Evolutionary conservation across 1,140 invertebrate genomes (phyloP).

Genomic region (Panulirus ornatus): DNA sequence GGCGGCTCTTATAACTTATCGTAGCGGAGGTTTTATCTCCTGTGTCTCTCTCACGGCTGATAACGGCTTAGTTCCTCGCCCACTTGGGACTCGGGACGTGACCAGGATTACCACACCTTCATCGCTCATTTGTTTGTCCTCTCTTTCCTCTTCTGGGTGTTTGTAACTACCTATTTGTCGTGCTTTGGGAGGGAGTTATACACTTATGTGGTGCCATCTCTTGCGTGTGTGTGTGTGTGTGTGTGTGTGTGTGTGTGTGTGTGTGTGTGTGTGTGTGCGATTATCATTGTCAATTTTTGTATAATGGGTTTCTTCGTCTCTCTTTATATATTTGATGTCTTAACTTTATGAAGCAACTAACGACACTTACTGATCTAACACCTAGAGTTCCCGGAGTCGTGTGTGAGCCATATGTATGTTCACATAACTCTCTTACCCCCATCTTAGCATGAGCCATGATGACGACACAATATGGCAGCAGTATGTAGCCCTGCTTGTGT

Average conservation of each 20-base stretch:
- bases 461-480: no score
- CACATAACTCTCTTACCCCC: no score
- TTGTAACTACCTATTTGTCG: background rate
- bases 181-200: background rate
- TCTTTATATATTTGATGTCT: no score
- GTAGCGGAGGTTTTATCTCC: background rate
- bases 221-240: slow-evolving; percentile 7
- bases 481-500: no score
- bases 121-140: background rate
- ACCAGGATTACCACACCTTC: no score
- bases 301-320: no score
- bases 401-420: no score
- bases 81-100: background rate
- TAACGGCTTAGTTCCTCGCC: background rate
- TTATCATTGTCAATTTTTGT: background rate
- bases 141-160: background rate
- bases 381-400: no score
- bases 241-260: slow-evolving; percentile 7
- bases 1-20: background rate
- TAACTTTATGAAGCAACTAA: no score
- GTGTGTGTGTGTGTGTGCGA: background rate
- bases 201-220: background rate
- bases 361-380: no score
- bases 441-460: no score
- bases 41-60: background rate